These are phyloP conservation scores for Mastomys natalensis DNA, from an alignment of 2,113 vertebrate genomes.

Conservation along the genomic window DNA sequence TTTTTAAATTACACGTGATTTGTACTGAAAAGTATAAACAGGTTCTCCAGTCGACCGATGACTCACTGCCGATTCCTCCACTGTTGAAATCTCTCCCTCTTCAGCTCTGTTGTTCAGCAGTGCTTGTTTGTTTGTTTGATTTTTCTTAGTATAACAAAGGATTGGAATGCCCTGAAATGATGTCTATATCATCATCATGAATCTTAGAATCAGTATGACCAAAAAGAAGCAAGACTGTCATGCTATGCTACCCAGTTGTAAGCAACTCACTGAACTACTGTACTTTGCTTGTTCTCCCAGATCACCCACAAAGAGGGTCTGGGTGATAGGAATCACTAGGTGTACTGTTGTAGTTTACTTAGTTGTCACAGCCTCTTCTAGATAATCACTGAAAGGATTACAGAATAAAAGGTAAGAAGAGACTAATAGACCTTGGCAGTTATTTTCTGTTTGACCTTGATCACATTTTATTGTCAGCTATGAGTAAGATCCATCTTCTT, in stretches of 20 bases:
- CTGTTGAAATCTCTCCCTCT: neutral
- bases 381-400: neutral
- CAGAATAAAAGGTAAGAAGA: slow-evolving; percentile 23
- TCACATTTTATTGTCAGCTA: neutral
- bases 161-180: neutral
- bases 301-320: neutral
- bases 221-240: too few species aligned
- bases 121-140: neutral
- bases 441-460: neutral
- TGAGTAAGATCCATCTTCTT: neutral
- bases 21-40: neutral
- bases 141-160: slow-evolving; percentile 17
- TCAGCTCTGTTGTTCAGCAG: neutral
- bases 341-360: neutral
- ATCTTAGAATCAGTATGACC: too few species aligned
- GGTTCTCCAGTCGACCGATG: neutral
- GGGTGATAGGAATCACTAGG: neutral
- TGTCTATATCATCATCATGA: too few species aligned
- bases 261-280: neutral
- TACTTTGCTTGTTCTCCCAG: neutral
- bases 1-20: slow-evolving; percentile 41
- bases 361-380: neutral
- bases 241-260: too few species aligned
- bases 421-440: neutral
- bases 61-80: neutral